Evolutionary conservation across 2,888 invertebrate species (phyloP).

Genomic region (Oeneis ivallda): DNA sequence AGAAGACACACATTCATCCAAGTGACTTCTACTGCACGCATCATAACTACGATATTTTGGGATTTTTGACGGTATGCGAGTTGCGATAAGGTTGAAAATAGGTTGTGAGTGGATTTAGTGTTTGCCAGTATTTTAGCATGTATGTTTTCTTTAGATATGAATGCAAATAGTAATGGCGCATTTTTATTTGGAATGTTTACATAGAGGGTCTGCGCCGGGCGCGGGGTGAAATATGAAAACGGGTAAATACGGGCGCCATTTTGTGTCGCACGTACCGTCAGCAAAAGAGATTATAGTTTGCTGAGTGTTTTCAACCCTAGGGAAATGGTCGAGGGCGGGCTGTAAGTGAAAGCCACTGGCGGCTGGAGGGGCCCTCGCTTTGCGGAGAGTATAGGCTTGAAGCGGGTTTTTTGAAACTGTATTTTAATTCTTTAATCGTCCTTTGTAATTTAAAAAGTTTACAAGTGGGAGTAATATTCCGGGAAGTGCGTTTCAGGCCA

Average conservation of each 20-base stretch:
- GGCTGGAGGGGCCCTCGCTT: conserved; percentile 20
- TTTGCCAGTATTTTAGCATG: conserved; percentile 73
- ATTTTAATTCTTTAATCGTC: conserved; percentile 34
- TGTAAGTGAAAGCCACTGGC: conserved; percentile 39
- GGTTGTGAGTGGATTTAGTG: conserved; percentile 43
- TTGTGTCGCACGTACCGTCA: conserved; percentile 65
- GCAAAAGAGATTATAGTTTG: conserved; percentile 56
- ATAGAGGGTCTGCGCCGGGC: conserved; percentile 65
- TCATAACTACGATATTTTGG: conserved; percentile 19
- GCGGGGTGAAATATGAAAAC: conserved; percentile 45
- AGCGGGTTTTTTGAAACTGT: conserved; percentile 28
- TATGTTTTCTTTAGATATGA: conserved; percentile 82
- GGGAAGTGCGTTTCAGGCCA: background rate
- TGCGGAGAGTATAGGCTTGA: conserved; percentile 13
- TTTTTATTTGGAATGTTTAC: conserved; percentile 80
- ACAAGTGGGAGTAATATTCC: conserved; percentile 1
- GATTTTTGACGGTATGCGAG: conserved; percentile 34
- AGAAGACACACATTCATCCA: conserved; percentile 61
- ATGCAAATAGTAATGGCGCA: conserved; percentile 82
- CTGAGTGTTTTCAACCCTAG: conserved; percentile 23
- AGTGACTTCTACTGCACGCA: conserved; percentile 64
- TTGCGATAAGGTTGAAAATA: conserved; percentile 41
- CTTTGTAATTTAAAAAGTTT: conserved; percentile 19
- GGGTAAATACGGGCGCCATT: conserved; percentile 71
- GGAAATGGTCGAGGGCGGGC: conserved; percentile 26